phyloP scores from a whole-genome alignment of 1,140 invertebrate genomes.

The Megalopta genalis region DNA sequence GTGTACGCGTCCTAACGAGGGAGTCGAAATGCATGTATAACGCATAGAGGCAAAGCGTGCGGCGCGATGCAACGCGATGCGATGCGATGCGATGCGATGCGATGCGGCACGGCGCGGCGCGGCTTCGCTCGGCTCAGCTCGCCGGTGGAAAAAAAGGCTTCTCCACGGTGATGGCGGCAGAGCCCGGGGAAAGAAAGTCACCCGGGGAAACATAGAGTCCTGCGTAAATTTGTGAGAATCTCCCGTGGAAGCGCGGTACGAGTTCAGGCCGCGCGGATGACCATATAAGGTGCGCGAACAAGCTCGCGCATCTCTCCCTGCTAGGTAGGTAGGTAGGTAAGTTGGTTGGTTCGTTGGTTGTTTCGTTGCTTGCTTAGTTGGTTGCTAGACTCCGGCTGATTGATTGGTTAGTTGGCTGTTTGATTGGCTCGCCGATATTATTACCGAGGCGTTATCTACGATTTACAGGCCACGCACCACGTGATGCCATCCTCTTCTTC shows the following conservation, averaged over 20 bases:
- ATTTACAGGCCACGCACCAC: constrained; percentile 29
- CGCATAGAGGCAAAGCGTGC: background rate
- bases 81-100: no score
- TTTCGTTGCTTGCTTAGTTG: constrained; percentile 59
- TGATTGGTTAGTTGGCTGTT: constrained; percentile 40
- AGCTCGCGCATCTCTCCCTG: constrained; percentile 75
- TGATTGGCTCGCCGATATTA: constrained; percentile 45
- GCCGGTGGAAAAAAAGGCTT: constrained; percentile 12
- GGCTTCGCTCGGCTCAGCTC: no score
- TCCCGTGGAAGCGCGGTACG: constrained; percentile 70
- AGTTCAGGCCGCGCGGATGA: constrained; percentile 72
- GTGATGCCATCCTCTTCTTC: background rate
- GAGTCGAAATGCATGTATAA: constrained; percentile 32
- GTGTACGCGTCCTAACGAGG: constrained; percentile 25
- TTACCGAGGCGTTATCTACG: constrained; percentile 19
- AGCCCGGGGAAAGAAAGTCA: constrained; percentile 52
- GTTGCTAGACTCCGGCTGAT: constrained; percentile 50
- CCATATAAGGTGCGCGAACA: constrained; percentile 77
- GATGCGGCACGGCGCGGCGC: no score
- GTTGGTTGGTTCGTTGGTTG: constrained; percentile 61
- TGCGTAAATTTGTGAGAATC: constrained; percentile 76
- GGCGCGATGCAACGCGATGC: background rate
- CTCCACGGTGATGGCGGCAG: constrained; percentile 6
- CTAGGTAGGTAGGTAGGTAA: constrained; percentile 72
- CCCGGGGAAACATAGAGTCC: constrained; percentile 49